Evolutionary conservation across 1,140 invertebrate species (phyloP).

Genomic region (Apolygus lucorum): DNA sequence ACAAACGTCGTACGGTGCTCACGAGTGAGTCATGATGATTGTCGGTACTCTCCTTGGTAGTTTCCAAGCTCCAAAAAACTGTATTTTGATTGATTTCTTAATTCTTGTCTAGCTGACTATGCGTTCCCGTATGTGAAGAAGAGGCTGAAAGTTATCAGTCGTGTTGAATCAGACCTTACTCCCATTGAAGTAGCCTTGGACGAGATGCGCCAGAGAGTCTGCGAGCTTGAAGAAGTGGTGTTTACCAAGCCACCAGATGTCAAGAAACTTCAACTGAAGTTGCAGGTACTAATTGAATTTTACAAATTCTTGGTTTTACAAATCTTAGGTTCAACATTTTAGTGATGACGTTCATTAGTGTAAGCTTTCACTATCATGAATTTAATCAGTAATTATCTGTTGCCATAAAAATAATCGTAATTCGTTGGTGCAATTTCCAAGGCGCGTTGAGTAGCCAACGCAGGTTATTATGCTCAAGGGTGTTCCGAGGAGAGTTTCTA

Average conservation of each 20-base stretch:
- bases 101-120: constrained; percentile 55
- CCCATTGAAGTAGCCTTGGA: constrained; percentile 91
- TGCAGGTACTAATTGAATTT: constrained; percentile 55
- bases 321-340: too few relatives aligned
- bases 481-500: too few relatives aligned
- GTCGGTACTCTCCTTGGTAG: too few relatives aligned
- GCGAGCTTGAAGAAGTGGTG: constrained; percentile 76
- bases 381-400: too few relatives aligned
- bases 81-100: constrained; percentile 14
- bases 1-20: constrained; percentile 76
- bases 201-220: constrained; percentile 78
- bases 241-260: constrained; percentile 67
- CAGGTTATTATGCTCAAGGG: too few relatives aligned
- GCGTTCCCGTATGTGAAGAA: constrained; percentile 89
- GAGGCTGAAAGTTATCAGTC: constrained; percentile 64
- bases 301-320: too few relatives aligned
- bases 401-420: too few relatives aligned
- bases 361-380: too few relatives aligned
- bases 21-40: constrained; percentile 65
- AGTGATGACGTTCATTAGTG: too few relatives aligned
- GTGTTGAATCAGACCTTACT: constrained; percentile 65
- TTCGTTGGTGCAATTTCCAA: too few relatives aligned
- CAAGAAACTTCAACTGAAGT: constrained; percentile 78
- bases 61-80: too few relatives aligned
- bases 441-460: too few relatives aligned